phyloP scores from a whole-genome alignment of 2,888 invertebrate species.

The Hofmannophila pseudospretella region DNA sequence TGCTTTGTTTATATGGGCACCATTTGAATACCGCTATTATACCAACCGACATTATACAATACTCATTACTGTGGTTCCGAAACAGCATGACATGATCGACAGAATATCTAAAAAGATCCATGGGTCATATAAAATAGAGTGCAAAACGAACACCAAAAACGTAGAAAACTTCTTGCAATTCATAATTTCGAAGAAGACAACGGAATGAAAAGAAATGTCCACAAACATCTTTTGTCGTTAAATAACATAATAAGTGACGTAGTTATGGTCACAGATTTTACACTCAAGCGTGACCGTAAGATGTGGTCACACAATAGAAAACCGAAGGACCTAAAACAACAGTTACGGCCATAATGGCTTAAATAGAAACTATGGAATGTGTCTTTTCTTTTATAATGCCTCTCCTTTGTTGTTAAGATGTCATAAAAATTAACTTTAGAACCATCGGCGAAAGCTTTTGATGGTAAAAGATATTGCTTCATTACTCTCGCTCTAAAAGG shows the following conservation, averaged over 20 bases:
- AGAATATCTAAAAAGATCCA: constrained; percentile 3
- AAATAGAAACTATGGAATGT: constrained; percentile 51
- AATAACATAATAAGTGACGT: constrained; percentile 39
- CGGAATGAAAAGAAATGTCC: constrained; percentile 38
- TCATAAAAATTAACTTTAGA: constrained; percentile 72
- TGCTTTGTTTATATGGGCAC: constrained; percentile 25
- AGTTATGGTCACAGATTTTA: constrained; percentile 26
- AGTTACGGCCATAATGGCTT: constrained; percentile 39
- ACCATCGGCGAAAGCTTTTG: constrained; percentile 65
- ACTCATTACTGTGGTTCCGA: constrained; percentile 51
- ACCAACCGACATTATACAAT: constrained; percentile 28
- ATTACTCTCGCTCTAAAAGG: constrained; percentile 15
- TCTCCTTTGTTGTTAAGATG: constrained; percentile 54
- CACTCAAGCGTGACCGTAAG: constrained; percentile 33
- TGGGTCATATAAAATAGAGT: constrained; percentile 6
- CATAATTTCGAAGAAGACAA: constrained; percentile 25
- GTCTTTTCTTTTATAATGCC: constrained; percentile 57
- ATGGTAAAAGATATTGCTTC: constrained; percentile 55
- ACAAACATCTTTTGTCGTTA: constrained; percentile 41
- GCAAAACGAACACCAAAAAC: constrained; percentile 8
- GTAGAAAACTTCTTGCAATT: constrained; percentile 1
- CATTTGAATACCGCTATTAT: constrained; percentile 21
- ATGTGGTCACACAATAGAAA: constrained; percentile 33
- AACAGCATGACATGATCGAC: constrained; percentile 40
- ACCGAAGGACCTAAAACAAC: constrained; percentile 33